Evolutionary conservation across 2,797 vertebrate species (phyloP).

Genomic region (Coranthus polyacanthus): DNA sequence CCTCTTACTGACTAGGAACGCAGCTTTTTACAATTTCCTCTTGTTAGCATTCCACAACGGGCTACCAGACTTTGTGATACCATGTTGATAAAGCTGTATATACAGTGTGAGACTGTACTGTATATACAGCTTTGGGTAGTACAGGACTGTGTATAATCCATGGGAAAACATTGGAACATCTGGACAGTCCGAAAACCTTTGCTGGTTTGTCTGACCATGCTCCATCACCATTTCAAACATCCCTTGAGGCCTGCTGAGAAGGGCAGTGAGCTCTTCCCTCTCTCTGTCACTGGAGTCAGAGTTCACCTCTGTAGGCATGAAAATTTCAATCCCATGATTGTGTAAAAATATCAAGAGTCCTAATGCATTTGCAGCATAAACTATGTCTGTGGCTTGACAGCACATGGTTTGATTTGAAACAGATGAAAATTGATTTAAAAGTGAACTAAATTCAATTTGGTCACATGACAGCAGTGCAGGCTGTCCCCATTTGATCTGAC

Average conservation of each 20-base stretch:
- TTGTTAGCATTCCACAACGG: conserved; percentile 44
- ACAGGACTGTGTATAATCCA: conserved; percentile 37
- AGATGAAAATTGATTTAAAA: conserved; percentile 17
- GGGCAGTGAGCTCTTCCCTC: too few relatives aligned
- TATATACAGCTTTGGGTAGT: conserved; percentile 49
- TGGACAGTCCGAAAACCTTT: conserved; percentile 50
- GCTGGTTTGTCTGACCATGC: conserved; percentile 35
- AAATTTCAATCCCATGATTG: conserved; percentile 20
- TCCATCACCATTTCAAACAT: conserved; percentile 65
- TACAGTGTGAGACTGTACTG: conserved; percentile 42
- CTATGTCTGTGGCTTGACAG: not conserved
- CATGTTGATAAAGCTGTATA: conserved; percentile 62
- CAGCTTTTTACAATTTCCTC: conserved; percentile 37
- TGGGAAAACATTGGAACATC: conserved; percentile 73
- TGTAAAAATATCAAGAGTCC: not conserved
- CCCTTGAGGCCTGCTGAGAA: conserved; percentile 57
- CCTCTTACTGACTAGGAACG: conserved; percentile 44
- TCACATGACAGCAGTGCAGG: conserved; percentile 19
- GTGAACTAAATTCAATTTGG: conserved; percentile 30
- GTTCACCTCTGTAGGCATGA: conserved; percentile 28
- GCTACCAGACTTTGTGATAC: conserved; percentile 38
- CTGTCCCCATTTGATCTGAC: conserved; percentile 2
- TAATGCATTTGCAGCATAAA: conserved; percentile 14
- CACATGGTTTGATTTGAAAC: not conserved
- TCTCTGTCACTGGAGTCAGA: conserved; percentile 35